Evolutionary conservation across 1,140 invertebrate genomes (phyloP).

Genomic region (Polypedilum pembai): DNA sequence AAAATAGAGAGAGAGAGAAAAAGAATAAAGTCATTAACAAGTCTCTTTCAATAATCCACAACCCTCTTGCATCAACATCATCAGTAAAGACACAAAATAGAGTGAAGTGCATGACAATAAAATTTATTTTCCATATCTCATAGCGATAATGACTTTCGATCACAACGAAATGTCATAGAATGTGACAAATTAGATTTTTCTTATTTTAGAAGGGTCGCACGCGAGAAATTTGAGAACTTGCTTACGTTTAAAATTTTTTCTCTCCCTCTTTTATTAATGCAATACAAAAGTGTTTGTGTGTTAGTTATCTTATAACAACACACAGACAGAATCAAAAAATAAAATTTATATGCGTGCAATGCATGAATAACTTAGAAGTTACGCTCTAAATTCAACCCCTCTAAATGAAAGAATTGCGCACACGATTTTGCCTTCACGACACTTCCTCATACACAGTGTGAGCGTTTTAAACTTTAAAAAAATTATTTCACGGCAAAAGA

Average conservation of each 20-base stretch:
- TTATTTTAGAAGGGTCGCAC: not conserved
- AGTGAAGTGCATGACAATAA: not conserved
- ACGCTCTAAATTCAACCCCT: slow-evolving; percentile 5
- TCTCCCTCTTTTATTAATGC: not conserved
- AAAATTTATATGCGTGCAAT: slow-evolving; percentile 16
- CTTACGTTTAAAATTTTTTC: not conserved
- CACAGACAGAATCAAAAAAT: no score
- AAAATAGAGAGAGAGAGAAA: not conserved
- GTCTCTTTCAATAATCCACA: not conserved
- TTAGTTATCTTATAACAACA: not conserved
- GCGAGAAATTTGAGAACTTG: not conserved
- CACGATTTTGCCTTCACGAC: not conserved
- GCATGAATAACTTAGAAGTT: slow-evolving; percentile 16
- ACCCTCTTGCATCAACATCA: slow-evolving; percentile 1
- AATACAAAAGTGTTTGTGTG: not conserved
- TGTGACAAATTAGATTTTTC: slow-evolving; percentile 26
- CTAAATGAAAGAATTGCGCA: not conserved
- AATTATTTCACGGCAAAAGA: not conserved
- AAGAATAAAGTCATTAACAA: slow-evolving; percentile 7
- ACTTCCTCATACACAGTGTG: not conserved
- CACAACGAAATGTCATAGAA: not conserved
- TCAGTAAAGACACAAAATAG: not conserved
- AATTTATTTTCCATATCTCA: not conserved
- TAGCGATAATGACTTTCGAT: slow-evolving; percentile 25
- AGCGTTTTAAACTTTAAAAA: not conserved